These are phyloP conservation scores for Seira sanloemensis DNA, from an alignment of 2,888 invertebrate genomes.

Conservation along the genomic window DNA sequence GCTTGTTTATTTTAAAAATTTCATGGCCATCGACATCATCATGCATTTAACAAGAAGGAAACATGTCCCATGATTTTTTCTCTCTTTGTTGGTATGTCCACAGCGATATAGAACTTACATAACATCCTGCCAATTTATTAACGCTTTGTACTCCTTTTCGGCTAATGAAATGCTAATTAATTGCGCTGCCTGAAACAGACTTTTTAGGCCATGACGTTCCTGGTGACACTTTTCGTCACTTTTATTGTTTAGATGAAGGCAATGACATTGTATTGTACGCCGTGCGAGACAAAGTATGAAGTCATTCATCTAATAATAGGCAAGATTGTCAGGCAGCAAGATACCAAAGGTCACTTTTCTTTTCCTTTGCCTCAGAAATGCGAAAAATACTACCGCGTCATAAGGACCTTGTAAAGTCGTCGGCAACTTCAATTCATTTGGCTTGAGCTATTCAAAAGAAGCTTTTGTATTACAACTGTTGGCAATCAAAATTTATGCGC, in stretches of 20 bases:
- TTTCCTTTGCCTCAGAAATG: not conserved
- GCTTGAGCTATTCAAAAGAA: too few species aligned
- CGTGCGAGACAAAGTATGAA: not conserved
- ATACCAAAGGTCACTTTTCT: not conserved
- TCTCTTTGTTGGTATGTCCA: not conserved
- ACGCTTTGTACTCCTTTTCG: not conserved
- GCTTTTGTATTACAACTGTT: too few species aligned
- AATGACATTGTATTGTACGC: too few species aligned
- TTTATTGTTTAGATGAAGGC: not conserved
- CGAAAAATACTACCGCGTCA: not conserved
- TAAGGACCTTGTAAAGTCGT: not conserved
- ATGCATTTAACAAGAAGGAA: not conserved
- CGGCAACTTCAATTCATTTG: not conserved
- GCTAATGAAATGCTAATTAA: not conserved
- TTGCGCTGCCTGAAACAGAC: not conserved
- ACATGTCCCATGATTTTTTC: not conserved
- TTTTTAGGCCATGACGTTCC: slow-evolving; percentile 9
- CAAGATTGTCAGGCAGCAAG: not conserved
- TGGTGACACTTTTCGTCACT: slow-evolving; percentile 1
- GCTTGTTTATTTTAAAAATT: not conserved
- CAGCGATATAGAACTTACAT: too few species aligned
- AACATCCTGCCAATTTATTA: not conserved
- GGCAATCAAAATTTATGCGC: too few species aligned
- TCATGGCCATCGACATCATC: not conserved
- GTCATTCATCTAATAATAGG: not conserved